Conservation (phyloP, 1,140 invertebrate species). For the Bombus superbus region DNA sequence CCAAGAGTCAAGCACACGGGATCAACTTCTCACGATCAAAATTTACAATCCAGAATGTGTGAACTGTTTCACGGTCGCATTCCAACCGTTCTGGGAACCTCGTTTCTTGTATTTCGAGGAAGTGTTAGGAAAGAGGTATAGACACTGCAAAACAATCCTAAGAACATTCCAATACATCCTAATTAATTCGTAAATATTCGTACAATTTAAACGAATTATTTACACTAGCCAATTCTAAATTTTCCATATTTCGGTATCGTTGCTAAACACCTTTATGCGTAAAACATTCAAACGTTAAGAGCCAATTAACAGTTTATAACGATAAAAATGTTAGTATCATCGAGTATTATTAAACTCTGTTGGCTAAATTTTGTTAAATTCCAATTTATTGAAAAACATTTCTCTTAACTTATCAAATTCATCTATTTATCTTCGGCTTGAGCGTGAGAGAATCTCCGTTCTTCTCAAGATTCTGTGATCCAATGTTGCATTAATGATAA, state of each 20-base stretch:
- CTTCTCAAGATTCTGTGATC: background rate
- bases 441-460: slow-evolving; percentile 2
- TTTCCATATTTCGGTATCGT: no score
- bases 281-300: no score
- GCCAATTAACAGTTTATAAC: no score
- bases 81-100: background rate
- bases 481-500: background rate
- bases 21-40: background rate
- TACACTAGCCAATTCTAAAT: no score
- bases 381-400: background rate
- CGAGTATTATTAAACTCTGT: no score
- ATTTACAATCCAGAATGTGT: slow-evolving; percentile 4
- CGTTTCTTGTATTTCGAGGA: background rate
- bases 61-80: slow-evolving; percentile 9
- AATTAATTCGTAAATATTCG: background rate
- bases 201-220: background rate
- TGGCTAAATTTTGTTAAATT: background rate
- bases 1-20: background rate
- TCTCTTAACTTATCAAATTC: background rate
- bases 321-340: no score
- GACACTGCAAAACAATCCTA: background rate
- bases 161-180: background rate
- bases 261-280: no score
- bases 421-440: background rate
- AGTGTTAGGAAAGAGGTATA: background rate